A percentile compares a stretch with the other conserved stretches of the same genome.
Conservation (phyloP, 2,113 vertebrate genomes). For the Dolichotis patagonum region DNA sequence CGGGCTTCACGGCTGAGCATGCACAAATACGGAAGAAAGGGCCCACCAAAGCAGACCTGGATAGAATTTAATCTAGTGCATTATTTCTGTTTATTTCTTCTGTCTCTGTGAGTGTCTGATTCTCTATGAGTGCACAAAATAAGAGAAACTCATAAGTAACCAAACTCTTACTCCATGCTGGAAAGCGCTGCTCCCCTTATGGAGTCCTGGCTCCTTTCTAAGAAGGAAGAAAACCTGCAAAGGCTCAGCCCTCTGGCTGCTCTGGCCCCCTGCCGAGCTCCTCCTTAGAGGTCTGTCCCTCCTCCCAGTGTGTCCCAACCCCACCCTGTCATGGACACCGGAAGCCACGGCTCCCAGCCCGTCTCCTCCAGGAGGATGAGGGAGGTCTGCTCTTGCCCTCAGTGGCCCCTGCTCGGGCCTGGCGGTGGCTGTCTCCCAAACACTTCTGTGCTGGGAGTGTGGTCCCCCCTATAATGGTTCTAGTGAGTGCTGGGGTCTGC, state of each 20-base stretch:
- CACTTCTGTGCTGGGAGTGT: neutral
- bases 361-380: neutral
- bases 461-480: neutral
- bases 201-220: neutral
- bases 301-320: neutral
- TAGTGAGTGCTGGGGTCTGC: neutral
- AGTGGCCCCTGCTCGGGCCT: neutral
- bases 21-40: neutral
- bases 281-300: too few relatives aligned
- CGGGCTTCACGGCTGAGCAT: neutral
- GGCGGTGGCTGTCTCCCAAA: neutral
- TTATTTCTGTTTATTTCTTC: conserved; percentile 15
- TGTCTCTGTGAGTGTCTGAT: neutral
- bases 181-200: neutral
- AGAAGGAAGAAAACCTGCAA: neutral
- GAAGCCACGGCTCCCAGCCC: neutral
- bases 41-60: neutral
- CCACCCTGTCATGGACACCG: neutral
- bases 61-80: neutral
- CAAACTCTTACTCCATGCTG: neutral
- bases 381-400: neutral
- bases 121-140: neutral
- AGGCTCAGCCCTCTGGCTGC: neutral
- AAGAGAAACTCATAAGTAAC: neutral
- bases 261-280: too few relatives aligned